Conservation (phyloP, 2,797 vertebrate genomes). For the Macroramphosus scolopax region DNA sequence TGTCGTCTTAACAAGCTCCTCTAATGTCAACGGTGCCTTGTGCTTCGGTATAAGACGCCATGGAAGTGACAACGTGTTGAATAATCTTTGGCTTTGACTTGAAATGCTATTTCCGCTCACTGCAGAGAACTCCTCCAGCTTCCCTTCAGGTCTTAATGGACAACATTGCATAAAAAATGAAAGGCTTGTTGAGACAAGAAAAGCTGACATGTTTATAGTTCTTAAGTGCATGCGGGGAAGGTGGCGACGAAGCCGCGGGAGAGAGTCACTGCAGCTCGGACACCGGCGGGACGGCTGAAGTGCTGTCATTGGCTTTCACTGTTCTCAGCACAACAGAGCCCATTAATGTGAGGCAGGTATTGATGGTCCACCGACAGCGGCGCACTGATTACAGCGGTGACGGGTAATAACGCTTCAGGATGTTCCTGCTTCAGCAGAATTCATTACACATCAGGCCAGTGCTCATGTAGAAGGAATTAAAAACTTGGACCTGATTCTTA, state of each 20-base stretch:
- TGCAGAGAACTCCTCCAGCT: not conserved
- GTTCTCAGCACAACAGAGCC: slow-evolving; percentile 35
- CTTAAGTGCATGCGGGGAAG: slow-evolving; percentile 1
- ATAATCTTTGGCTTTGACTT: slow-evolving; percentile 13
- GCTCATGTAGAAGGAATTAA: not conserved
- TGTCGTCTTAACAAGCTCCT: no score
- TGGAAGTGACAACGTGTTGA: no score
- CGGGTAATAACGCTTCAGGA: slow-evolving; percentile 12
- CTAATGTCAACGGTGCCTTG: no score
- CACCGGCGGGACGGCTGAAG: slow-evolving; percentile 6
- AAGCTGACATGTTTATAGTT: no score
- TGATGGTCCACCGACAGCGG: slow-evolving; percentile 13
- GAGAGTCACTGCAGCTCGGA: not conserved
- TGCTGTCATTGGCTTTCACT: slow-evolving; percentile 29
- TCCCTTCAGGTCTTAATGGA: no score
- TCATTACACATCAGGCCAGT: not conserved
- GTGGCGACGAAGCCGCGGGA: slow-evolving; percentile 4
- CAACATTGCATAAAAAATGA: no score
- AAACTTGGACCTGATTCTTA: no score
- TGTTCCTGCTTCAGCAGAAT: not conserved
- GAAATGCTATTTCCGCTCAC: slow-evolving; percentile 8
- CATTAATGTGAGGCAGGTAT: slow-evolving; percentile 33
- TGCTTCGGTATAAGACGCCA: no score
- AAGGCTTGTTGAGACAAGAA: no score
- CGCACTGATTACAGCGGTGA: slow-evolving; percentile 11